Conservation (phyloP, 2,888 invertebrate genomes). For the Pterostichus niger region DNA sequence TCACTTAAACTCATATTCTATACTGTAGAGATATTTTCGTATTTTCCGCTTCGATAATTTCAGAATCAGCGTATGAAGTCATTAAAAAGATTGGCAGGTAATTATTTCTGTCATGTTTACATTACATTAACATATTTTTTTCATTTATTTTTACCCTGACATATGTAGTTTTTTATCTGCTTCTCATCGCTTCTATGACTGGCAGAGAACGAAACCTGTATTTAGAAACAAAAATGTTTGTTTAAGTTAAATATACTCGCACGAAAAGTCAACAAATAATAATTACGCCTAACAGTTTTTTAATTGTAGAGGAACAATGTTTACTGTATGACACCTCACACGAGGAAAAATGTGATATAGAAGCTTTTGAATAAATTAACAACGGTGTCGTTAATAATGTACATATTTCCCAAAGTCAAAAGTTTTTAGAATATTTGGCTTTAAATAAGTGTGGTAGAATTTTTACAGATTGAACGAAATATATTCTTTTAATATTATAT, state of each 20-base stretch:
- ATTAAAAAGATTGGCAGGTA: slow-evolving; percentile 26
- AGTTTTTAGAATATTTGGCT: too few relatives aligned
- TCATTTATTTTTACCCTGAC: slow-evolving; percentile 38
- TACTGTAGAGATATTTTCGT: neutral
- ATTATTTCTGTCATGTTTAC: slow-evolving; percentile 27
- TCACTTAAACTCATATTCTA: neutral
- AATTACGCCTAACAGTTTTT: slow-evolving; percentile 40
- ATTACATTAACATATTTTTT: slow-evolving; percentile 35
- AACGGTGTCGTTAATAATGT: too few relatives aligned
- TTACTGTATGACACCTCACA: slow-evolving; percentile 4
- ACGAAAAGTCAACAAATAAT: slow-evolving; percentile 18
- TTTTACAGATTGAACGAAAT: too few relatives aligned
- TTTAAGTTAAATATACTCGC: slow-evolving; percentile 28
- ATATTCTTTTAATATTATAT: too few relatives aligned
- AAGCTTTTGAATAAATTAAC: too few relatives aligned
- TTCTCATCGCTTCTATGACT: slow-evolving; percentile 40
- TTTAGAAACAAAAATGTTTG: slow-evolving; percentile 34
- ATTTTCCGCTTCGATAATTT: neutral
- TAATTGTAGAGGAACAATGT: slow-evolving; percentile 8
- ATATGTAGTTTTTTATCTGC: slow-evolving; percentile 36
- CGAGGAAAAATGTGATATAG: too few relatives aligned
- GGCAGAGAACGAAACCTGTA: slow-evolving; percentile 14
- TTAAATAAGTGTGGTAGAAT: too few relatives aligned
- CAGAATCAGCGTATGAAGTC: slow-evolving; percentile 3
- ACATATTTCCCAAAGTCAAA: too few relatives aligned